phyloP scores from a whole-genome alignment of 2,797 vertebrate genomes.

The Pangasius krempfi region DNA sequence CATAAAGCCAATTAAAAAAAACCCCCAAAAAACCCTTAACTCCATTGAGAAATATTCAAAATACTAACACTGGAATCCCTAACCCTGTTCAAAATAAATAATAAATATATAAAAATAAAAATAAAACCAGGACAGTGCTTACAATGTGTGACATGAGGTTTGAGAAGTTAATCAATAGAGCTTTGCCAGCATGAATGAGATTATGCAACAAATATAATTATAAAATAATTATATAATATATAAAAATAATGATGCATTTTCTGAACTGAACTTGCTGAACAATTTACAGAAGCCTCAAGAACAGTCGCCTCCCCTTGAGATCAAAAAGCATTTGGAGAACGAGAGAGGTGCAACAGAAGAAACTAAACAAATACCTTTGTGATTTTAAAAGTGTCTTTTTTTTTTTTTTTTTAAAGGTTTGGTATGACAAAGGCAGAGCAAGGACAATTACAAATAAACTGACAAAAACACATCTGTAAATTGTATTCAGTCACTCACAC shows the following conservation, averaged over 20 bases:
- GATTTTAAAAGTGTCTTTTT: constrained; percentile 65
- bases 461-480: constrained; percentile 14
- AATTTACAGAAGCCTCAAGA: constrained; percentile 31
- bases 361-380: constrained; percentile 65
- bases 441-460: constrained; percentile 35
- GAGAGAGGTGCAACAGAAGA: constrained; percentile 56
- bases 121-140: neutral
- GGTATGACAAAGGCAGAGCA: constrained; percentile 41
- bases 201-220: neutral
- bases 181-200: constrained; percentile 1
- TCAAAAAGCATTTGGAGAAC: constrained; percentile 22
- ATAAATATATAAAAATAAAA: constrained; percentile 9
- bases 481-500: neutral
- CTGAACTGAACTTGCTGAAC: constrained; percentile 35
- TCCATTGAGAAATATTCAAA: neutral
- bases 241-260: neutral
- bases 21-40: neutral
- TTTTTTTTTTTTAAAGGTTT: constrained; percentile 49
- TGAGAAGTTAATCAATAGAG: constrained; percentile 2
- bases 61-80: neutral
- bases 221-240: neutral
- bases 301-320: neutral
- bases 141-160: neutral
- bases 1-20: neutral
- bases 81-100: neutral